Evolutionary conservation across 2,113 vertebrate genomes (phyloP).

Genomic region (Nothobranchius furzeri): DNA sequence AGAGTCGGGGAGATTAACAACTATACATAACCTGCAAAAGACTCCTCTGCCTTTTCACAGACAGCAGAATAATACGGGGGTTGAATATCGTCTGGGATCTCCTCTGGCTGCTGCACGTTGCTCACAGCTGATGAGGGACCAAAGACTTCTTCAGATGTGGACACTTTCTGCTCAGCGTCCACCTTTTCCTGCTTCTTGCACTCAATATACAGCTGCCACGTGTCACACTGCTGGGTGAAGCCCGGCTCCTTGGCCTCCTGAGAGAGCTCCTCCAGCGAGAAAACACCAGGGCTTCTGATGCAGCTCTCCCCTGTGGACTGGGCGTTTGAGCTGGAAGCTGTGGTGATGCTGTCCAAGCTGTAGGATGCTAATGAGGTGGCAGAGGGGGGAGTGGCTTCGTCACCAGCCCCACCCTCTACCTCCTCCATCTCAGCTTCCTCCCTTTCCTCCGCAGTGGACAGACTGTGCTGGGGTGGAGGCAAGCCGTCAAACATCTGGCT

Average conservation of each 20-base stretch:
- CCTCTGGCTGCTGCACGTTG: constrained; percentile 24
- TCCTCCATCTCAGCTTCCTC: constrained; percentile 53
- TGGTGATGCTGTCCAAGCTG: constrained; percentile 74
- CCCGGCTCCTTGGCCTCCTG: constrained; percentile 73
- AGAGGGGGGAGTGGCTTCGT: constrained; percentile 73
- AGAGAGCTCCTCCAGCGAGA: constrained; percentile 78
- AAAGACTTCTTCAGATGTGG: constrained; percentile 14
- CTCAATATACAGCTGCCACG: constrained; percentile 72
- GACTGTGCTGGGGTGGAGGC: constrained; percentile 44
- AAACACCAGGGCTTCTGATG: constrained; percentile 79
- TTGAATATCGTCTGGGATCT: constrained; percentile 56
- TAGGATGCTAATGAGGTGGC: constrained; percentile 76
- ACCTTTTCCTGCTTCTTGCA: constrained; percentile 51
- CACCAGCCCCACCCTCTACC: constrained; percentile 15
- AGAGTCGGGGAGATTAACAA: constrained; percentile 38
- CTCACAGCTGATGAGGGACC: constrained; percentile 12
- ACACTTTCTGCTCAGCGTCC: constrained; percentile 22
- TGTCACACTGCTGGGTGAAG: constrained; percentile 6
- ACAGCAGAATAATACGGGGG: constrained; percentile 76
- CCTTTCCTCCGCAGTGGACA: constrained; percentile 67
- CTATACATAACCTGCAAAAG: constrained; percentile 86
- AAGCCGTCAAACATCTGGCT: constrained; percentile 41
- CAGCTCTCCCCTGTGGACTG: constrained; percentile 80
- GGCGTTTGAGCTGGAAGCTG: constrained; percentile 74
- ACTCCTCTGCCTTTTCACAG: constrained; percentile 79